Base-by-base conservation (phyloP, 35 echinoderm and acorn worm genomes). In the Ophiothrix spiculata region DNA sequence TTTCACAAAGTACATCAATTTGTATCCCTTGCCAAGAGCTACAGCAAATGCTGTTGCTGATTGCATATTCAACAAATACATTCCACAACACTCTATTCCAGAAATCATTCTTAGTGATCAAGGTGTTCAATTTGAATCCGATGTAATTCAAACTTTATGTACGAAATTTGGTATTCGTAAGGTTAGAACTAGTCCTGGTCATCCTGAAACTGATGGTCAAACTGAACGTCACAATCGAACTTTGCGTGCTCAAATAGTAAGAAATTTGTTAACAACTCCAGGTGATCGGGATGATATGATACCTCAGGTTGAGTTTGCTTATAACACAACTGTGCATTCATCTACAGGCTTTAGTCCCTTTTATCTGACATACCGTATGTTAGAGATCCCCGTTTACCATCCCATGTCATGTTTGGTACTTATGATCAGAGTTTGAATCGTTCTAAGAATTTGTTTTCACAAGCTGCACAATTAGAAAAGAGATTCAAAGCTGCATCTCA, bases 21-120 rank as follows among this genome's bases (percentile, higher is more conserved):
- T n/a, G n/a, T n/a, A n/a, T n/a, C n/a, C n/a, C n/a, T n/a, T n/a
- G n/a, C n/a, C n/a, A n/a, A n/a, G n/a, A n/a, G n/a, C n/a, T n/a
- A n/a, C n/a, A n/a, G n/a, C n/a, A n/a, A n/a, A n/a, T n/a, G n/a
- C n/a, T n/a, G n/a, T n/a, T n/a, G n/a, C n/a, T n/a, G n/a, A n/a
- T n/a, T n/a, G n/a, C n/a, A n/a, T n/a, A n/a, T n/a, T n/a, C n/a
- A n/a, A n/a, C n/a, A n/a, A n/a, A n/a, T n/a, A n/a, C n/a, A n/a
- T n/a, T n/a, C n/a, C n/a, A n/a, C n/a, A n/a, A n/a, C n/a, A n/a
- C n/a, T n/a, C n/a, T n/a, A n/a, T n/a, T n/a, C n/a, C n/a, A n/a
- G n/a, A n/a, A n/a, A n/a, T 35, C 4, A 14, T 86, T 1, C 90
- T 80, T 37, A 54, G 74, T 19, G 85, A 91, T 37, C 90, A 91